A percentile compares a stretch with the other conserved stretches of the same genome.
Conservation (phyloP, 2,113 vertebrate genomes). For the Ptilonorhynchus violaceus region DNA sequence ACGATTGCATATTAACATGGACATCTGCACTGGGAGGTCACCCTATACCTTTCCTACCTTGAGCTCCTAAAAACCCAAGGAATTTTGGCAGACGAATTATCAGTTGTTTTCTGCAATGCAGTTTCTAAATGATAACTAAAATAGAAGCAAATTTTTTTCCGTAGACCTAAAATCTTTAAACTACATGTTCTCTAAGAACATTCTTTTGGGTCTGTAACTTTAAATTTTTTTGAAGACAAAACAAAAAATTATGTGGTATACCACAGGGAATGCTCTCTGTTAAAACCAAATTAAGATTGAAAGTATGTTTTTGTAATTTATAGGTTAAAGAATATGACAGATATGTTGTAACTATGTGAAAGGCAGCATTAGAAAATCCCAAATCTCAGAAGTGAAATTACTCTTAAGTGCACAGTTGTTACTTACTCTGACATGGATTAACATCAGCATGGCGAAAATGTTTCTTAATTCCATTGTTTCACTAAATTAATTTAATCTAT, state of each 20-base stretch:
- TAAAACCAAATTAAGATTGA: background rate
- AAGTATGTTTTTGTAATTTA: background rate
- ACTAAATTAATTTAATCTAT: background rate
- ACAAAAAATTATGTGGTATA: background rate
- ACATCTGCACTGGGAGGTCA: background rate
- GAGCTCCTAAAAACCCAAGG: background rate
- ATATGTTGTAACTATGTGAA: background rate
- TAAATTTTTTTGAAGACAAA: background rate
- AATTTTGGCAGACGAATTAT: background rate
- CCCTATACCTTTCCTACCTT: background rate
- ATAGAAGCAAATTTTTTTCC: background rate
- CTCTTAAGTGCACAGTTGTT: background rate
- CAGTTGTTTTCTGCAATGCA: background rate
- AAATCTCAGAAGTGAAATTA: slow-evolving; percentile 1
- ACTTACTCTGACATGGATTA: background rate
- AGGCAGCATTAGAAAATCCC: background rate
- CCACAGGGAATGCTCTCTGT: background rate
- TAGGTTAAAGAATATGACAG: background rate
- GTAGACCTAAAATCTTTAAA: background rate
- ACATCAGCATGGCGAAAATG: background rate
- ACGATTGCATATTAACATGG: background rate
- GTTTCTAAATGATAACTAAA: background rate
- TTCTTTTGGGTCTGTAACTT: background rate
- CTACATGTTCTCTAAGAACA: background rate
- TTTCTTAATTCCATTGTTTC: background rate